These are phyloP conservation scores for Callipepla californica DNA, from an alignment of 2,113 vertebrate species.

Conservation along the genomic window DNA sequence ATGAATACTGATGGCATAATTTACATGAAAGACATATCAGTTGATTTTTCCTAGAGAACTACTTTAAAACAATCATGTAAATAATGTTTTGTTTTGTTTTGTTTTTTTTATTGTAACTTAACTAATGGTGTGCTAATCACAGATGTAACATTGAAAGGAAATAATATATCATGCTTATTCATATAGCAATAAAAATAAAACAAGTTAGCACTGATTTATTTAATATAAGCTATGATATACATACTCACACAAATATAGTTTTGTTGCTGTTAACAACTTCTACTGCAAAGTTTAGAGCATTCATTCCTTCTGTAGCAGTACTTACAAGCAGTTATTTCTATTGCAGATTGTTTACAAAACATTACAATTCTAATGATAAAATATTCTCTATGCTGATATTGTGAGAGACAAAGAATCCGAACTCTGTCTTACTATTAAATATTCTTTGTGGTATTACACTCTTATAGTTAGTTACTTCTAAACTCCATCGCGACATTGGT, in stretches of 20 bases:
- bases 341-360: not conserved
- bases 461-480: not conserved
- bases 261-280: not conserved
- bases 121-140: not conserved
- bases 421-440: not conserved
- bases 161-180: not conserved
- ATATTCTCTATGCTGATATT: not conserved
- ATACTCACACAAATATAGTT: not conserved
- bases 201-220: not conserved
- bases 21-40: not conserved
- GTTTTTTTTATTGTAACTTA: not conserved
- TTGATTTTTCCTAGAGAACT: not conserved
- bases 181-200: not conserved
- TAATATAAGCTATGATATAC: not conserved
- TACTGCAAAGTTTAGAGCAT: not conserved
- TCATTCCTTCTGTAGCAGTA: not conserved
- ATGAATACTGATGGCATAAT: constrained; percentile 2
- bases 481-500: not conserved
- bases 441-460: not conserved
- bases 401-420: not conserved
- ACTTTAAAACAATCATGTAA: not conserved
- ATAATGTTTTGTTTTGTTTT: not conserved
- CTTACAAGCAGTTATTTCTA: not conserved
- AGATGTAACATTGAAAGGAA: not conserved
- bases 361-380: not conserved